Percentiles rank a stretch among this genome's conserved stretches.
These are phyloP conservation scores for Oreochromis tanganicae DNA, from an alignment of 2,113 vertebrate genomes.

Conservation along the genomic window DNA sequence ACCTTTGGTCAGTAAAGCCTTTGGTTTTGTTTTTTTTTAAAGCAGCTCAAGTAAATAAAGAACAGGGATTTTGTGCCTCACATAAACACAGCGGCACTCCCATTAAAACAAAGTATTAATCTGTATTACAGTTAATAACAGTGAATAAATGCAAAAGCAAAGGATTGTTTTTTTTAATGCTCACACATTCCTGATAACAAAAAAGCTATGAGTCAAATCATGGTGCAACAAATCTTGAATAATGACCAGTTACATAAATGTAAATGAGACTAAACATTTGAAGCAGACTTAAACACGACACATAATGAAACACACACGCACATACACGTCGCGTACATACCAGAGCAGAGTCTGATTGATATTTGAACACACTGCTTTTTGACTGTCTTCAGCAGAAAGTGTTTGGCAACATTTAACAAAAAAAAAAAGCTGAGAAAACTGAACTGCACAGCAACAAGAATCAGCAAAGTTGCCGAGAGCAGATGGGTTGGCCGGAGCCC, in stretches of 20 bases:
- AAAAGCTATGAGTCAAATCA: constrained; percentile 55
- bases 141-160: constrained; percentile 57
- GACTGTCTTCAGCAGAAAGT: constrained; percentile 17
- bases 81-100: constrained; percentile 11
- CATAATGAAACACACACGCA: not conserved
- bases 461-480: constrained; percentile 52
- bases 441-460: constrained; percentile 34
- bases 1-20: constrained; percentile 62
- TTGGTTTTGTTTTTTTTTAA: not conserved
- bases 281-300: constrained; percentile 10
- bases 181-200: constrained; percentile 49
- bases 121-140: constrained; percentile 47
- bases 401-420: constrained; percentile 16
- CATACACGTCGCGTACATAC: constrained; percentile 21
- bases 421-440: constrained; percentile 30
- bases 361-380: constrained; percentile 5
- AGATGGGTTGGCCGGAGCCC: constrained; percentile 57
- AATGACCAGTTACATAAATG: constrained; percentile 49
- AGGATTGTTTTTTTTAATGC: constrained; percentile 34
- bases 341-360: constrained; percentile 4
- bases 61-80: constrained; percentile 37
- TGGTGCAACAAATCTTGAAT: constrained; percentile 45
- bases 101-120: constrained; percentile 26
- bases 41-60: constrained; percentile 65
- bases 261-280: constrained; percentile 36